Evolutionary conservation across 1,140 invertebrate species (phyloP).

Genomic region (Drosophila lini): DNA sequence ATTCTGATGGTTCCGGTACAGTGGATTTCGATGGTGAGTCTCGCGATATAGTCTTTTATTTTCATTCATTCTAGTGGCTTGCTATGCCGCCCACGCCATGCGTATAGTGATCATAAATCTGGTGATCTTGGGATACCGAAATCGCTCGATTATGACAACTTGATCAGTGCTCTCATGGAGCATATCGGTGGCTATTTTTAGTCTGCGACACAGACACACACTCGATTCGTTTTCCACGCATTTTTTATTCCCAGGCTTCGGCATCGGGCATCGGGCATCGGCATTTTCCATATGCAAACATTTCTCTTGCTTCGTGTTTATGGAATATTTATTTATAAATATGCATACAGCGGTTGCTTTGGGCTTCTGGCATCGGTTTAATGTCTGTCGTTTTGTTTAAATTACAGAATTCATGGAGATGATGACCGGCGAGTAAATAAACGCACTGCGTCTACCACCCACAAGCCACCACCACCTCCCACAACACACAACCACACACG

Average conservation of each 20-base stretch:
- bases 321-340: constrained; percentile 61
- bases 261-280: background rate
- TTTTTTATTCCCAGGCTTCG: constrained; percentile 20
- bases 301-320: constrained; percentile 38
- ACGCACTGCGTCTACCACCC: constrained; percentile 55
- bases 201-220: constrained; percentile 41
- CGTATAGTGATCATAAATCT: constrained; percentile 58
- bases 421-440: constrained; percentile 83
- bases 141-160: constrained; percentile 74
- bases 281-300: constrained; percentile 21
- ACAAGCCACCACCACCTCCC: constrained; percentile 21
- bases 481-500: constrained; percentile 21
- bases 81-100: constrained; percentile 31
- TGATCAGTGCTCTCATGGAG: constrained; percentile 68
- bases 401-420: constrained; percentile 84
- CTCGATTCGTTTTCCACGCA: constrained; percentile 36
- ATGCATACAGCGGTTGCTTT: constrained; percentile 57
- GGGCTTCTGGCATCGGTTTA: constrained; percentile 44
- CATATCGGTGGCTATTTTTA: constrained; percentile 73
- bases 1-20: constrained; percentile 94
- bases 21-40: constrained; percentile 88
- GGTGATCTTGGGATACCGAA: constrained; percentile 64
- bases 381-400: constrained; percentile 64
- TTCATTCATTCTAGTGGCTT: constrained; percentile 64
- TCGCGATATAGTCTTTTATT: constrained; percentile 21